Evolutionary conservation across 2,888 invertebrate species (phyloP), one percentile per base, ranked within the genome.

Genomic region (Tipula helvola): DNA sequence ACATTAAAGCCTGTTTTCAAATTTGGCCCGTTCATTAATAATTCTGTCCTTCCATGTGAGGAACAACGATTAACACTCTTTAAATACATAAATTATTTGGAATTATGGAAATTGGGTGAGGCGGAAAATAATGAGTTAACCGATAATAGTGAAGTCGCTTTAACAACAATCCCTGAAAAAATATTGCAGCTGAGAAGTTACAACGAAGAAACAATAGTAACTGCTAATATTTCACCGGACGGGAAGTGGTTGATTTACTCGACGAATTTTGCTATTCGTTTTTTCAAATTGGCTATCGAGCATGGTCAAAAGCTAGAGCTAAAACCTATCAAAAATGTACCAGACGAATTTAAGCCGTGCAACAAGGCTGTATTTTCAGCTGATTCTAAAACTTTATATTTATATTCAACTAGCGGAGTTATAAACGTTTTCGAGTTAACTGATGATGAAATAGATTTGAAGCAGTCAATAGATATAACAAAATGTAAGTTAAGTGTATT

Each of bases 171-270:
- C 87, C 95, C 96, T 0, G 91, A 94, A 57, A 96, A 96, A 89
- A 90, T 97, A 47, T 90, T 96, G 1, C 93, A 95, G 87, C 90
- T 97, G 42, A 93, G 94, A 88, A 93, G 95, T 5, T 94, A 94
- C 89, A 91, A 93, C 12, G 93, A 93, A 2, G 95, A 95, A 88
- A 93, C 93, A n/a, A 94, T 97, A 41, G 91, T 94, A 5, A 95
- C 95, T 88, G 94, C 95, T 88, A 93, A 94, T 12, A 91, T 97
- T 5, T 96, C 96, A 4, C 93, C 94, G 2, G 93, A 95, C 90
- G 96, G 95, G 0, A 93, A 94, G 87, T 94, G 95, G 91, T 92
- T 98, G 28, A 94, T 95, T 5, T 97, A 96, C 90, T 95, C 97
- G 0, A 96, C 96, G 0, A 92, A 93, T 39, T 92, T 91, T 86